These are phyloP conservation scores for Metridium senile DNA, from an alignment of 92 coral and sea anemone species.

Conservation along the genomic window DNA sequence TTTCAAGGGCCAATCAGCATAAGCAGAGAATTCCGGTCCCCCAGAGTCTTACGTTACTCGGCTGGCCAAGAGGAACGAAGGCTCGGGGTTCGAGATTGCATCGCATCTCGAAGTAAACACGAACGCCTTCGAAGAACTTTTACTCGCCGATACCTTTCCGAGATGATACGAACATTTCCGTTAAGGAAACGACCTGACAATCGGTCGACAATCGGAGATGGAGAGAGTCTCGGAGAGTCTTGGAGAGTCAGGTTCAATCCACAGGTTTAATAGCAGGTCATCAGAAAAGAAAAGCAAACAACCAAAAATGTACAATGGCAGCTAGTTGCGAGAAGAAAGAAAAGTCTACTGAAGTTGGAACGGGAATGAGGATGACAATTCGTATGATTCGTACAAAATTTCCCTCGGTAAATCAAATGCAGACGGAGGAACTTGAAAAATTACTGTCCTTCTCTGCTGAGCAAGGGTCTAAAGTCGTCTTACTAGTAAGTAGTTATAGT, in stretches of 20 bases:
- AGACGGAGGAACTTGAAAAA: conserved; percentile 68
- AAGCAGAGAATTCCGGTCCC: no score
- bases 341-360: conserved; percentile 1
- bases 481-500: conserved; percentile 47
- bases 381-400: conserved; percentile 68
- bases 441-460: conserved; percentile 26
- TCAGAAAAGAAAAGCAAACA: not conserved
- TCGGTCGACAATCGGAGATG: no score
- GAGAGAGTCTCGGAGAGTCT: no score
- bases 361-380: conserved; percentile 55
- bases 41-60: no score
- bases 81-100: no score
- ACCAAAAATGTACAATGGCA: not conserved
- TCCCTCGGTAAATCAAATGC: conserved; percentile 70
- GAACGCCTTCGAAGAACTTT: not conserved
- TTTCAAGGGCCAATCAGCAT: no score
- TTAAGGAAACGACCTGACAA: no score
- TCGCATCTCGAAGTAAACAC: conserved; percentile 7
- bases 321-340: not conserved
- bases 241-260: no score
- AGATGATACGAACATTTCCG: no score
- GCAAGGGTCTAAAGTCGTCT: conserved; percentile 27
- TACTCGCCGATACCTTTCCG: no score
- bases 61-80: no score
- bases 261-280: no score